Percentiles rank a stretch among this genome's conserved stretches.
These are phyloP conservation scores for Artemia sinica DNA, from an alignment of 2,888 invertebrate species.

Conservation along the genomic window DNA sequence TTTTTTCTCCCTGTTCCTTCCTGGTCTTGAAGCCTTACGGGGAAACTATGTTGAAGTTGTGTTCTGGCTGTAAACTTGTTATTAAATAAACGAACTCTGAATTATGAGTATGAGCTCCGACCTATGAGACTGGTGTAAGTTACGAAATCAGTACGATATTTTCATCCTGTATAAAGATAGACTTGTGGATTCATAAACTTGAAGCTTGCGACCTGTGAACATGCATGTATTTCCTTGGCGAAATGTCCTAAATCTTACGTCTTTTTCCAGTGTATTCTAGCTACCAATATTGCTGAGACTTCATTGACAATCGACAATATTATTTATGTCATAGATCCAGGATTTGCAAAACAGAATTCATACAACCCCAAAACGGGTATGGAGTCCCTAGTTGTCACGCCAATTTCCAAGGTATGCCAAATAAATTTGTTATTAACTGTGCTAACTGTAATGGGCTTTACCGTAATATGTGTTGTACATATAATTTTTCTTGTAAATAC, in stretches of 20 bases:
- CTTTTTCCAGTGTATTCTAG: constrained; percentile 55
- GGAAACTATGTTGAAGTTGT: too few relatives aligned
- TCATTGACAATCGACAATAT: constrained; percentile 97
- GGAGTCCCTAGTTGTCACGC: constrained; percentile 96
- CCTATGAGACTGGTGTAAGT: too few relatives aligned
- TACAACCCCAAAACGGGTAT: constrained; percentile 93
- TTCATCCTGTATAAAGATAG: too few relatives aligned
- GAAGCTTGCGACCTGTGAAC: too few relatives aligned
- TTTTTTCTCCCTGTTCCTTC: too few relatives aligned
- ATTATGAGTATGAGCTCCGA: too few relatives aligned
- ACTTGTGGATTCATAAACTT: too few relatives aligned
- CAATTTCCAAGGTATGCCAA: constrained; percentile 59
- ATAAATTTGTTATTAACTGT: not conserved
- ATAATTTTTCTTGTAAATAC: not conserved
- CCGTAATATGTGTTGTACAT: not conserved
- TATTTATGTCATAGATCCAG: constrained; percentile 97
- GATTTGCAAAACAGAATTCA: constrained; percentile 96
- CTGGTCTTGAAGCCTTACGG: too few relatives aligned
- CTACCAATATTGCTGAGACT: constrained; percentile 98
- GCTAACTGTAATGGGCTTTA: not conserved
- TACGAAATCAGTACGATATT: too few relatives aligned
- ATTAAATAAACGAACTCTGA: too few relatives aligned
- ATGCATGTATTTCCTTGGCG: too few relatives aligned
- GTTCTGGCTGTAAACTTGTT: too few relatives aligned
- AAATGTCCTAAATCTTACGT: not conserved